Conservation (phyloP, 1,140 invertebrate genomes). For the Samia ricini region DNA sequence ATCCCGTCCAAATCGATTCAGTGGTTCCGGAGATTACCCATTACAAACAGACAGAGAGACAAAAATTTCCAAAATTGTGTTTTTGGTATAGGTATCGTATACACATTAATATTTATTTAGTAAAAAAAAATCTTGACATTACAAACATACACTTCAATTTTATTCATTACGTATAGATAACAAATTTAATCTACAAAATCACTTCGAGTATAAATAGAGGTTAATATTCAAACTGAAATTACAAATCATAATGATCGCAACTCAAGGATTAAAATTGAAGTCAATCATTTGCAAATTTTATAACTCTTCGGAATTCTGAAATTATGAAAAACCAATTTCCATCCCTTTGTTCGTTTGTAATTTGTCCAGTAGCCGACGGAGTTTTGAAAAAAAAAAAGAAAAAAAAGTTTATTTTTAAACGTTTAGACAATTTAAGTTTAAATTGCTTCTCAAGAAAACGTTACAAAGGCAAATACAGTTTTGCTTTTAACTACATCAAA, state of each 20-base stretch:
- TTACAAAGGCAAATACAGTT: background rate
- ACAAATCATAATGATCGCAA: background rate
- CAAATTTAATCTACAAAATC: background rate
- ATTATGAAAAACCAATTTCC: background rate
- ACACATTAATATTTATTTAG: too few relatives aligned
- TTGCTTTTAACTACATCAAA: background rate
- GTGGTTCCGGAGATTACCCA: too few relatives aligned
- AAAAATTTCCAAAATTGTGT: too few relatives aligned
- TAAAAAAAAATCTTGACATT: too few relatives aligned
- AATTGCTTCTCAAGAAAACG: constrained; percentile 2
- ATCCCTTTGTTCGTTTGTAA: background rate
- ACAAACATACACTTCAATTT: background rate
- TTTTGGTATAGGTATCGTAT: too few relatives aligned
- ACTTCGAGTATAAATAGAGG: background rate
- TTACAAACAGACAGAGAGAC: too few relatives aligned
- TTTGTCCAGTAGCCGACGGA: background rate
- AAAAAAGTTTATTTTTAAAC: background rate
- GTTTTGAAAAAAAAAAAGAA: background rate
- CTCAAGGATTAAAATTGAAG: background rate
- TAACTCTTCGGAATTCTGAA: background rate
- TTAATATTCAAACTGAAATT: background rate
- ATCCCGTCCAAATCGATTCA: too few relatives aligned
- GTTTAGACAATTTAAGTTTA: constrained; percentile 9
- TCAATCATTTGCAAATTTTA: background rate
- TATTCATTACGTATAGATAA: background rate